Evolutionary conservation across 2,888 invertebrate species (phyloP).

Genomic region (Paralinhomoeus sp.): DNA sequence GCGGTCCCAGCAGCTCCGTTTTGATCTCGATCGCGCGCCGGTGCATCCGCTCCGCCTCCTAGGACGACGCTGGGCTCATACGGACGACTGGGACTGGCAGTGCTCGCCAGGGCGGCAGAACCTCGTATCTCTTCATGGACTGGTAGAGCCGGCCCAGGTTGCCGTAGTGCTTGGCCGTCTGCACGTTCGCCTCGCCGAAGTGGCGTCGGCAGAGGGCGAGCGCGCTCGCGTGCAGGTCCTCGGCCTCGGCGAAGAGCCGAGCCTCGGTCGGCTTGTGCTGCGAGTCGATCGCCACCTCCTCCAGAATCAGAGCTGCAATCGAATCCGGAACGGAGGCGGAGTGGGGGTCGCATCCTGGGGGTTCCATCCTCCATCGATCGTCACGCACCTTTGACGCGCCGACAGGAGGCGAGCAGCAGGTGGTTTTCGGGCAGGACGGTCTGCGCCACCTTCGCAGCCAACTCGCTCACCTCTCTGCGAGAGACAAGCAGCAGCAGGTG

Average conservation of each 20-base stretch:
- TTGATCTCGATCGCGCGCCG: constrained; percentile 73
- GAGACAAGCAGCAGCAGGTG: constrained; percentile 2
- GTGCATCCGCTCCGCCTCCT: constrained; percentile 70
- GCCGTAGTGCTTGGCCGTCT: constrained; percentile 84
- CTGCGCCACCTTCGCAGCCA: constrained; percentile 56
- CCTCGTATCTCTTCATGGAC: constrained; percentile 31
- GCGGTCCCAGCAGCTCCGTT: constrained; percentile 55
- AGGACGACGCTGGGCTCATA: too few species aligned
- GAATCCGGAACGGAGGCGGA: too few species aligned
- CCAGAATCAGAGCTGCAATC: constrained; percentile 54
- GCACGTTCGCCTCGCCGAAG: constrained; percentile 76
- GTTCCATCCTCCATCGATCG: too few species aligned
- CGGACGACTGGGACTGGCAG: too few species aligned
- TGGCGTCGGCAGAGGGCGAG: constrained; percentile 51
- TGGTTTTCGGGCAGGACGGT: constrained; percentile 57
- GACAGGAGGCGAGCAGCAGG: constrained; percentile 60
- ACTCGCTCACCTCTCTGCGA: constrained; percentile 50
- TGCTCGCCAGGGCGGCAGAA: constrained; percentile 3
- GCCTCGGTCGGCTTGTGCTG: constrained; percentile 30
- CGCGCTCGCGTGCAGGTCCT: constrained; percentile 58
- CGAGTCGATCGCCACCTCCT: constrained; percentile 73
- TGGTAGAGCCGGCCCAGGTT: constrained; percentile 79
- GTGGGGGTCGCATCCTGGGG: too few species aligned
- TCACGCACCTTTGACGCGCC: constrained; percentile 48
- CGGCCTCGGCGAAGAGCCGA: constrained; percentile 49